Base-by-base conservation (phyloP, 1,140 invertebrate genomes). In the Calycopis cecrops region DNA sequence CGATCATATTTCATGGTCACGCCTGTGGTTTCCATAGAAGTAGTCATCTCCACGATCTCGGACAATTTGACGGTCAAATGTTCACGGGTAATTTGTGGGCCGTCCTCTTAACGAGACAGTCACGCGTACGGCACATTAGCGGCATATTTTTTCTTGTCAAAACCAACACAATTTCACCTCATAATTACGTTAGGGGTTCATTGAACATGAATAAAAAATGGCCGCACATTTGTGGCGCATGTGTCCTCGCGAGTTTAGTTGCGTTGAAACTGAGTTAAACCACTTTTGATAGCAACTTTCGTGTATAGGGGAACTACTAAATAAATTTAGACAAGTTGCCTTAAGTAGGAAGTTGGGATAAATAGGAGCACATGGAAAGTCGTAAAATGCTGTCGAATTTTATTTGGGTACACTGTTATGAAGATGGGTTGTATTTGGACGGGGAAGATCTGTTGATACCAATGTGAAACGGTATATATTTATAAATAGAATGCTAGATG, bases 201-300 rank as follows among this genome's bases (percentile, higher is more conserved):
- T 42, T 38, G 38, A 38, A 33, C 51, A 14, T 53, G 67, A 64
- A 67, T 71, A 71, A 73, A 76, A 71, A 69, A 68, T 66, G 62
- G 56, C 53, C 57, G 57, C 49, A 53, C 69, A 74, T 76, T 76
- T 72, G 71, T 65, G 52, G 28, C 60, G 62, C 76, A 76, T 71
- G 70, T 76, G 71, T 72, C 68, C 40, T 17, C 40, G 48, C 40
- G 40, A 9, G 40, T 28, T 6, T 28, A 28, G 21, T 44, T 44
- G 2, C 35, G 35, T 37, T 37, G 9, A 37, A 37, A 44, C 40
- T 44, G 51, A 48, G 53, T 63, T 55, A 48, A 55, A 57, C 52
- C 51, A 57, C 50, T 58, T 53, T 49, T 58, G 56, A 52, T 53
- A 35, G 37, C 38, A n/a, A 52, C 57, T 52, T 52, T n/a, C 49